phyloP scores from a whole-genome alignment of 2,888 invertebrate species.

The Cheilosia pagana region DNA sequence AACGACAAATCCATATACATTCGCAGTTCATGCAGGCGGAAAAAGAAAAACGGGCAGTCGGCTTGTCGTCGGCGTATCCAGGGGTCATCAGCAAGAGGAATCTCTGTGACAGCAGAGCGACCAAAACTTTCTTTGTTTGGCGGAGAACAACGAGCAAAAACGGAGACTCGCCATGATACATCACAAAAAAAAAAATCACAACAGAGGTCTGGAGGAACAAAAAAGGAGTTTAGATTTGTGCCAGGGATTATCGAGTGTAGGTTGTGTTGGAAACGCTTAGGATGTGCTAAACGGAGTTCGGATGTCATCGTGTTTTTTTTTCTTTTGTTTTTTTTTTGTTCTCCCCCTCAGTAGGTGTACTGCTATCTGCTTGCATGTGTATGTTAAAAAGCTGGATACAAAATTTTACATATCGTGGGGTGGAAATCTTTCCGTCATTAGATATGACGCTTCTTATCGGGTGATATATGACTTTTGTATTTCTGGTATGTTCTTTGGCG shows the following conservation, averaged over 20 bases:
- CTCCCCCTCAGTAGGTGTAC: neutral
- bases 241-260: conserved; percentile 39
- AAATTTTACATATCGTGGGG: neutral
- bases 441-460: no score
- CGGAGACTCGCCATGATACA: conserved; percentile 35
- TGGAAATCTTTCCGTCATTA: neutral
- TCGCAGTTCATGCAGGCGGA: conserved; percentile 25
- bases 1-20: conserved; percentile 44
- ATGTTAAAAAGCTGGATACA: neutral
- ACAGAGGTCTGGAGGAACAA: conserved; percentile 29
- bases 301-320: conserved; percentile 56
- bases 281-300: conserved; percentile 66
- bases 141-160: conserved; percentile 40
- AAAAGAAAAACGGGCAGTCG: conserved; percentile 23
- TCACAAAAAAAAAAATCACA: conserved; percentile 44
- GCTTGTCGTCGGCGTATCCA: conserved; percentile 57
- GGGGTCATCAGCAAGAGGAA: conserved; percentile 71
- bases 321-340: neutral
- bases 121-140: conserved; percentile 73
- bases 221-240: conserved; percentile 43
- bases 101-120: conserved; percentile 69
- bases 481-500: no score
- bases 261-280: conserved; percentile 15
- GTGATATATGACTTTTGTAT: no score
- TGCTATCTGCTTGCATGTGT: conserved; percentile 6